Percentiles rank a stretch among this genome's conserved stretches.
Evolutionary conservation across 2,797 vertebrate species (phyloP).

Genomic region (Strix occidentalis): DNA sequence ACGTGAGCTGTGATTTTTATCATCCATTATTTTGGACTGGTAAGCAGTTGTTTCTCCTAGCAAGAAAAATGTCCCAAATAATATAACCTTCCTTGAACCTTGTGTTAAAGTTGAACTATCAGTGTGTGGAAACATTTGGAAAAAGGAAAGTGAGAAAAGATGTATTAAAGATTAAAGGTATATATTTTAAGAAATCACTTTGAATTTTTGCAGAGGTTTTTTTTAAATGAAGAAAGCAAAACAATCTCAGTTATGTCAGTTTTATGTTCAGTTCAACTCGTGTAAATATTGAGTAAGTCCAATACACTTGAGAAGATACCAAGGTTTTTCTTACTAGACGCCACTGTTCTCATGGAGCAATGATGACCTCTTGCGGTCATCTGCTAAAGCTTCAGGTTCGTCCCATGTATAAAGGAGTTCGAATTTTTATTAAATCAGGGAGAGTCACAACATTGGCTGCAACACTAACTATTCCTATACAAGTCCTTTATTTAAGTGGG

Average conservation of each 20-base stretch:
- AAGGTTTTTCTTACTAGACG: background rate
- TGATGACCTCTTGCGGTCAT: constrained; percentile 63
- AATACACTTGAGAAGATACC: background rate
- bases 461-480: background rate
- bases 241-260: background rate
- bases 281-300: background rate
- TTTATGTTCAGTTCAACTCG: background rate
- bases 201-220: background rate
- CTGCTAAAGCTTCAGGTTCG: background rate
- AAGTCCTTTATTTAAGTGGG: background rate
- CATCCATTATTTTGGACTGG: background rate
- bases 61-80: background rate
- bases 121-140: background rate
- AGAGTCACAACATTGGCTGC: background rate
- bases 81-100: background rate
- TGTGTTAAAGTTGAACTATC: background rate
- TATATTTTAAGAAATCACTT: rapidly evolving
- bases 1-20: background rate
- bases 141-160: background rate
- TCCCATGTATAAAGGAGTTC: rapidly evolving
- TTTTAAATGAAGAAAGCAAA: background rate
- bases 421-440: background rate
- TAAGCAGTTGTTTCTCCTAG: background rate
- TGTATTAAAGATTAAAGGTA: background rate
- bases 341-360: background rate